Conservation (phyloP, 2,113 vertebrate genomes). For the Takifugu bimaculatus region DNA sequence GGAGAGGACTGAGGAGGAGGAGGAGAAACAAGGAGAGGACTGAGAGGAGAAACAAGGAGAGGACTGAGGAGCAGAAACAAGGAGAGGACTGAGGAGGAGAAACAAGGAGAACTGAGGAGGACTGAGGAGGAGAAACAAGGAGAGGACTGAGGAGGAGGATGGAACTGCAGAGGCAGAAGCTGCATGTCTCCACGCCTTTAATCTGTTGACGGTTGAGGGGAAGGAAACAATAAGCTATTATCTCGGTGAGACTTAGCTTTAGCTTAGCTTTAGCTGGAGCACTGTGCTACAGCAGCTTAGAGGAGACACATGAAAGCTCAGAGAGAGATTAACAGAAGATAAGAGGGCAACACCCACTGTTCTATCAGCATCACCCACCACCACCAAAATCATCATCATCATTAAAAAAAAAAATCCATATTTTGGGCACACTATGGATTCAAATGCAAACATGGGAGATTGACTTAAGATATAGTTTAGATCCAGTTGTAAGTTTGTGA, state of each 20-base stretch:
- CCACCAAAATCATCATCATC: background rate
- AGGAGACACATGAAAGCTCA: conserved; percentile 24
- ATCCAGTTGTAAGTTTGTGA: no score
- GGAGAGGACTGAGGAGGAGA: conserved; percentile 1
- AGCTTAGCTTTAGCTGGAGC: conserved; percentile 53
- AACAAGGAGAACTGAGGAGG: no score
- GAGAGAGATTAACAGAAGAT: conserved; percentile 27
- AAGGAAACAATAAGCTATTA: conserved; percentile 68
- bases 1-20: conserved; percentile 13
- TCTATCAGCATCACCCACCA: background rate
- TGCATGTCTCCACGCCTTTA: conserved; percentile 59
- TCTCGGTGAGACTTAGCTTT: conserved; percentile 52
- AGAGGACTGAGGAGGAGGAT: conserved; percentile 19
- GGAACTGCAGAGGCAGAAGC: conserved; percentile 43
- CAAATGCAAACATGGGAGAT: background rate
- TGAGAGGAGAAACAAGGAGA: conserved; percentile 28
- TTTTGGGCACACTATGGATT: no score
- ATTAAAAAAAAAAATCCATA: no score
- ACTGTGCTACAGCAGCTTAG: conserved; percentile 43
- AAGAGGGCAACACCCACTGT: conserved; percentile 5
- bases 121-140: background rate
- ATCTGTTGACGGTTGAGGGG: conserved; percentile 70
- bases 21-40: conserved; percentile 4
- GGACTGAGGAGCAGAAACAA: background rate
- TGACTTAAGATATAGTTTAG: background rate